Percentiles rank a stretch among this genome's conserved stretches.
These are phyloP conservation scores for Oryzias javanicus DNA, from an alignment of 2,113 vertebrate species.

Conservation along the genomic window DNA sequence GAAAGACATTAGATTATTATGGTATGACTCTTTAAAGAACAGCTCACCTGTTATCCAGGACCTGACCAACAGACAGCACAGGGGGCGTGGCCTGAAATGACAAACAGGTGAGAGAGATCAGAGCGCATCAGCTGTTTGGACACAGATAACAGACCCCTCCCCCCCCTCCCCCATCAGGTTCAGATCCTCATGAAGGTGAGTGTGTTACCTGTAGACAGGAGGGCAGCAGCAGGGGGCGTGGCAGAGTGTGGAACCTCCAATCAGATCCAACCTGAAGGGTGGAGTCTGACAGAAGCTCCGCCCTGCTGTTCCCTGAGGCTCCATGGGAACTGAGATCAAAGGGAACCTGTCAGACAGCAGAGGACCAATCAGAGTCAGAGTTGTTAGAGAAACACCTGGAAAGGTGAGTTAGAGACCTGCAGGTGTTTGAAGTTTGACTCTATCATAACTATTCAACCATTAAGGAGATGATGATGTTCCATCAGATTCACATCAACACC, in stretches of 20 bases:
- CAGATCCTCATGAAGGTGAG: background rate
- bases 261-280: constrained; percentile 66
- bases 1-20: too few relatives aligned
- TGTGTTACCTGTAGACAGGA: constrained; percentile 53
- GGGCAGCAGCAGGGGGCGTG: constrained; percentile 38
- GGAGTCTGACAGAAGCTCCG: constrained; percentile 46
- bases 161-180: background rate
- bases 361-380: background rate
- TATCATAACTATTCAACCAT: too few relatives aligned
- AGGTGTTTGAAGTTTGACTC: too few relatives aligned
- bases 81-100: constrained; percentile 16
- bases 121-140: background rate
- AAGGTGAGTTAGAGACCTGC: too few relatives aligned
- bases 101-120: background rate
- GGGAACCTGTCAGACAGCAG: constrained; percentile 66
- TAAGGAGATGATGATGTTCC: too few relatives aligned
- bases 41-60: constrained; percentile 53
- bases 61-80: constrained; percentile 35
- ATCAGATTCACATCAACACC: too few relatives aligned
- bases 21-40: too few relatives aligned
- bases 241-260: constrained; percentile 76
- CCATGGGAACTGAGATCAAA: constrained; percentile 52
- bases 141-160: too few relatives aligned
- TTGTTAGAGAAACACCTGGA: background rate
- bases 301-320: constrained; percentile 24